Conservation (phyloP, 2,113 vertebrate species). For the Pimephales promelas region DNA sequence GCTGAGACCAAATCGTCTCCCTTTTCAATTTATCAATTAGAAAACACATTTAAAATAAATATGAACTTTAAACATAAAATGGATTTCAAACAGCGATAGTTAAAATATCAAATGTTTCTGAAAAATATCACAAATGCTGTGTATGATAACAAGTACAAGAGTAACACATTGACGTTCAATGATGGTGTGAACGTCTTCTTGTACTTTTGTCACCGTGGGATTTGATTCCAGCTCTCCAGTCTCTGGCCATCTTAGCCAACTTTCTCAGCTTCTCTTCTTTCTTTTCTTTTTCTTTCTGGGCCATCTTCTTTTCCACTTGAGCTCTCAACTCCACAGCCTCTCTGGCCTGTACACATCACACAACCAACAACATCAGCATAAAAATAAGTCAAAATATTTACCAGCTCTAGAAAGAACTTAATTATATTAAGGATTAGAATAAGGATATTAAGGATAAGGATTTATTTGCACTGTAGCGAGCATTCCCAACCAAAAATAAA, state of each 20-base stretch:
- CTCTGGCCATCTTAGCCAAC: constrained; percentile 94
- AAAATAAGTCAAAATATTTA: background rate
- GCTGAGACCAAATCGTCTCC: background rate
- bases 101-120: background rate
- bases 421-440: no score
- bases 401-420: background rate
- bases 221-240: constrained; percentile 96
- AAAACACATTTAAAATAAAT: background rate
- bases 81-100: background rate
- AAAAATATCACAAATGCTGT: background rate
- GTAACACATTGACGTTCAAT: background rate
- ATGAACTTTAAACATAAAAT: background rate
- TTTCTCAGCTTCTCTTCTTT: constrained; percentile 97
- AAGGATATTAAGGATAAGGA: no score
- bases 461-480: background rate
- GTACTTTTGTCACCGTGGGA: constrained; percentile 93
- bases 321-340: constrained; percentile 98
- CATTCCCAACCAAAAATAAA: background rate
- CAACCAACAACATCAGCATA: background rate
- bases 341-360: constrained; percentile 80
- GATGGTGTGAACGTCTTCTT: background rate
- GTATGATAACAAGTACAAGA: no score
- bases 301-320: constrained; percentile 98
- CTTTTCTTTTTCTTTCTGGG: constrained; percentile 98
- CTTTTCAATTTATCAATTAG: background rate